Conservation (phyloP, 1,140 invertebrate genomes). For the Nephotettix cincticeps region DNA sequence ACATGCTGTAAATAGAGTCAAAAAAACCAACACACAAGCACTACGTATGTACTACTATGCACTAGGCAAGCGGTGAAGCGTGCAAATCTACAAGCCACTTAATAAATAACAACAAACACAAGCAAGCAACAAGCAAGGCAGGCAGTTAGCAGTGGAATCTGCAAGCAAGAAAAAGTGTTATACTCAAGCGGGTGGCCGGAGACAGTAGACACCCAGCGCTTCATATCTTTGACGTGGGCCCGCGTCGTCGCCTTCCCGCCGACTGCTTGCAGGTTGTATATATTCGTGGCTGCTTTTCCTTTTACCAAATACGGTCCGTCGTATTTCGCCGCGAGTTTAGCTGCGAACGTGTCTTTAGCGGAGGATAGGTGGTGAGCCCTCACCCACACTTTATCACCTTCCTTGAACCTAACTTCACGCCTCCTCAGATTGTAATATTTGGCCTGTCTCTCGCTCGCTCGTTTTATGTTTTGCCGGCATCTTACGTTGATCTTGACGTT, state of each 20-base stretch:
- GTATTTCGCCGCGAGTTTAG: slow-evolving; percentile 2
- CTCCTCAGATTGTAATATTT: no score
- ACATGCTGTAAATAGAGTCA: no score
- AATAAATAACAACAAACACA: no score
- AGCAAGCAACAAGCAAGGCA: no score
- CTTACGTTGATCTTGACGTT: neutral
- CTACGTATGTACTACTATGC: no score
- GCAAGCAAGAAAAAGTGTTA: no score
- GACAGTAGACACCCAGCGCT: no score
- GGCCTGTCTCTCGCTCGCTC: neutral
- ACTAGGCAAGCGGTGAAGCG: no score
- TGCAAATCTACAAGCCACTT: no score
- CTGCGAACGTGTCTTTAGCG: neutral
- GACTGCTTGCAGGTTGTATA: neutral
- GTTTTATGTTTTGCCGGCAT: neutral
- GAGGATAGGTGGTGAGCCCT: neutral
- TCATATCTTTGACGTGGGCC: neutral
- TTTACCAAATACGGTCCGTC: neutral
- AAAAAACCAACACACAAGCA: no score
- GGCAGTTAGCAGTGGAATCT: no score
- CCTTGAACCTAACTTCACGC: neutral
- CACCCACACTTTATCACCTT: neutral
- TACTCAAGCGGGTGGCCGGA: no score
- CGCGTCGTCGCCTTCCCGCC: neutral
- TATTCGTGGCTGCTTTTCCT: neutral